Percentiles rank a stretch among this genome's conserved stretches.
Evolutionary conservation across 2,888 invertebrate species (phyloP).

Genomic region (Bombyx huttoni): DNA sequence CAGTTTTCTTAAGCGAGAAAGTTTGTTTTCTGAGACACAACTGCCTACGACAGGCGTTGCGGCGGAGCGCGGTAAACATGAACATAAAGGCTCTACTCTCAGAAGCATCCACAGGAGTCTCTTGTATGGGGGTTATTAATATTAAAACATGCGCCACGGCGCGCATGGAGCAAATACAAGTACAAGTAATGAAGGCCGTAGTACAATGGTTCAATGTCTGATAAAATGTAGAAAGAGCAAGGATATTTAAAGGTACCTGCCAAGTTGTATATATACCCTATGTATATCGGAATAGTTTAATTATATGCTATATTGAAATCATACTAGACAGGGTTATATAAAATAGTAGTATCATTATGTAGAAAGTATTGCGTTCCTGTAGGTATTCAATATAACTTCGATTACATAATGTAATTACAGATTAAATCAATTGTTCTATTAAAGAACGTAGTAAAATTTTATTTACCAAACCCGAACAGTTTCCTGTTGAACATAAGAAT

Average conservation of each 20-base stretch:
- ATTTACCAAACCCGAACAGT: background rate
- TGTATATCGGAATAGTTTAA: conserved; percentile 5
- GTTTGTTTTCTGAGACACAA: conserved; percentile 31
- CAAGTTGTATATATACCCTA: conserved; percentile 10
- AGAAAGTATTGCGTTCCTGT: background rate
- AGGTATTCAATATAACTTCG: background rate
- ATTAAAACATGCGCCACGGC: conserved; percentile 54
- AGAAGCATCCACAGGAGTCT: conserved; percentile 40
- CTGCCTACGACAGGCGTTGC: conserved; percentile 21
- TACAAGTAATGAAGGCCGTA: conserved; percentile 34
- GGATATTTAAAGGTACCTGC: too few relatives aligned
- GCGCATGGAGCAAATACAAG: conserved; percentile 31
- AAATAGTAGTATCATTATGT: background rate
- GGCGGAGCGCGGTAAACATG: conserved; percentile 46
- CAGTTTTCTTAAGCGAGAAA: conserved; percentile 15
- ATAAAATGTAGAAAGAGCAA: background rate
- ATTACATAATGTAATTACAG: background rate
- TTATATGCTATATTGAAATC: conserved; percentile 2
- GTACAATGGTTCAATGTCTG: conserved; percentile 28
- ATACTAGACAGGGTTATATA: background rate
- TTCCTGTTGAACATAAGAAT: conserved; percentile 16
- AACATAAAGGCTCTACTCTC: conserved; percentile 48
- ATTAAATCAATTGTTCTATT: background rate
- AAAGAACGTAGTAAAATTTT: too few relatives aligned
- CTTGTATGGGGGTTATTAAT: conserved; percentile 58